phyloP scores from a whole-genome alignment of 2,797 vertebrate genomes.

The Amblyopsis hoosieri region DNA sequence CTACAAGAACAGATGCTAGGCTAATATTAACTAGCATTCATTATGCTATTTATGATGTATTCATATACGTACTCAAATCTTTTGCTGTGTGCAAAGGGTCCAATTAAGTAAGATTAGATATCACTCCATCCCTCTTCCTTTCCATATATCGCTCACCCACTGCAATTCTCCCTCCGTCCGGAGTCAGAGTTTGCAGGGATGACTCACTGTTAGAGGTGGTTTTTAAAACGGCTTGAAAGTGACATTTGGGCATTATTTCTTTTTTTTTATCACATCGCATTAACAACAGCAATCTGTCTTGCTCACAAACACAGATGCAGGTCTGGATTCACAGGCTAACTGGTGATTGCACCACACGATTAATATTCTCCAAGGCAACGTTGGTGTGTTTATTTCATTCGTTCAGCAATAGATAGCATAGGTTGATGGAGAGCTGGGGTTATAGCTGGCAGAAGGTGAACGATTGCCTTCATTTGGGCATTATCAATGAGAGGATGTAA shows the following conservation, averaged over 20 bases:
- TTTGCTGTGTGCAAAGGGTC: no score
- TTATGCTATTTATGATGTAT: no score
- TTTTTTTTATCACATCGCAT: constrained; percentile 22
- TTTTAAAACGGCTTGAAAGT: constrained; percentile 50
- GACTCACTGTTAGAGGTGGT: constrained; percentile 54
- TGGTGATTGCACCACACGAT: constrained; percentile 39
- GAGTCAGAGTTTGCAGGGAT: constrained; percentile 29
- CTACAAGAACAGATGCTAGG: no score
- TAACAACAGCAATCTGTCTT: constrained; percentile 51
- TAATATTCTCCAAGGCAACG: constrained; percentile 24
- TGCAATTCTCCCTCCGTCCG: constrained; percentile 1
- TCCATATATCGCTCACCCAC: constrained; percentile 8
- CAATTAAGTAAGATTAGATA: no score
- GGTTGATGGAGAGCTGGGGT: constrained; percentile 26
- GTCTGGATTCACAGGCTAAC: constrained; percentile 38
- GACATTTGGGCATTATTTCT: constrained; percentile 25
- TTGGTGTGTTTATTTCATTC: constrained; percentile 35
- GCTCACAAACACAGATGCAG: constrained; percentile 46
- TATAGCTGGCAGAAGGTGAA: constrained; percentile 1
- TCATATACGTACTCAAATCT: no score
- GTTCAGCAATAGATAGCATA: constrained; percentile 23
- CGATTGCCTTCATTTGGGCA: constrained; percentile 3
- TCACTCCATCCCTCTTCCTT: neutral
- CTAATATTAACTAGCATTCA: no score
- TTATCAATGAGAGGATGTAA: constrained; percentile 3